Percentiles rank a stretch among this genome's conserved stretches.
Conservation (phyloP, 1,140 invertebrate genomes). For the Brachystomella parvula region DNA sequence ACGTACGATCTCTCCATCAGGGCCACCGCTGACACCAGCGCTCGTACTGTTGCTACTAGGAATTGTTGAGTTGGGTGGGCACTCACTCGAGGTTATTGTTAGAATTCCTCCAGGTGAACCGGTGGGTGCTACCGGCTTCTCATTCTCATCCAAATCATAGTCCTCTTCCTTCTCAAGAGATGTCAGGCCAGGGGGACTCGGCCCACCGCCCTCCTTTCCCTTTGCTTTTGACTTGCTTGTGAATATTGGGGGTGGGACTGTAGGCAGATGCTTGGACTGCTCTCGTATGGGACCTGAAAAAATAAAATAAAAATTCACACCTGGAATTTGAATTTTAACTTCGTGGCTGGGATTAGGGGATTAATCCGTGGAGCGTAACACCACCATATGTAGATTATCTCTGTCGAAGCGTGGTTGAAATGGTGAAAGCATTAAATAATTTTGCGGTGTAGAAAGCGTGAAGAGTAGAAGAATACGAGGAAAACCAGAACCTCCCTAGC, state of each 20-base stretch:
- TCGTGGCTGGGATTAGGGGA: too few species aligned
- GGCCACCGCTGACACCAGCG: slow-evolving; percentile 56
- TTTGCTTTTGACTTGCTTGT: slow-evolving; percentile 27
- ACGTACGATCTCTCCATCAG: too few species aligned
- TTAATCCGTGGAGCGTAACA: too few species aligned
- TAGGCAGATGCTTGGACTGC: slow-evolving; percentile 51
- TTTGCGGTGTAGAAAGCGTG: not conserved
- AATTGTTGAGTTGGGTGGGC: slow-evolving; percentile 32
- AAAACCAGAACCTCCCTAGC: too few species aligned
- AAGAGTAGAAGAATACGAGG: not conserved
- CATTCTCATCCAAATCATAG: slow-evolving; percentile 42
- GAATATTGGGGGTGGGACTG: slow-evolving; percentile 38
- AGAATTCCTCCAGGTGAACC: slow-evolving; percentile 18
- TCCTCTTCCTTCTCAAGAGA: slow-evolving; percentile 43
- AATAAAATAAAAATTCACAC: not conserved
- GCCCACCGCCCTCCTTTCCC: slow-evolving; percentile 43
- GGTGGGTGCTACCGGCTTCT: slow-evolving; percentile 34
- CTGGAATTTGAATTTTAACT: too few species aligned
- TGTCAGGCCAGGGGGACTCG: slow-evolving; percentile 42
- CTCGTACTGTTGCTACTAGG: slow-evolving; percentile 50
- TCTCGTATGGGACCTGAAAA: slow-evolving; percentile 39
- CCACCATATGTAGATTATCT: not conserved
- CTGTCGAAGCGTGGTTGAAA: not conserved
- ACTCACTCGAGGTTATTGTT: slow-evolving; percentile 33
- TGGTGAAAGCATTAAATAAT: not conserved